Base-by-base conservation (phyloP, 1,140 invertebrate genomes). In the Solen grandis region DNA sequence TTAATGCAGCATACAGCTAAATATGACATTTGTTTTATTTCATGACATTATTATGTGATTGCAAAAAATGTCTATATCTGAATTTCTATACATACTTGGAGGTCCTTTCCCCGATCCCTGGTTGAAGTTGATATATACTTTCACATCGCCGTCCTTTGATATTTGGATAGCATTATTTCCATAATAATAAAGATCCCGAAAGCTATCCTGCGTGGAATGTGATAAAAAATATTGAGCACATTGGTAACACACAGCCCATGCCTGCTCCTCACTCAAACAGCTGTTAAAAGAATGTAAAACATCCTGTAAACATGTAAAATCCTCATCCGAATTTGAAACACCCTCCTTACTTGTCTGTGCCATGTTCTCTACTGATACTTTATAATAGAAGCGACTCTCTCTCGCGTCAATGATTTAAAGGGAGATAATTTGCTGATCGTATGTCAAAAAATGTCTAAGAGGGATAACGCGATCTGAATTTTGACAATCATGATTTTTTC, bases 221-320 rank as follows among this genome's bases (percentile, higher is more conserved):
- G 77, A 31, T 59, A 73, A 55, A 84, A 91, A 93, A 91, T 81
- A 98, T 94, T 95, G 94, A 25, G 95, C 95, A 84, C 95, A 95
- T 92, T 98, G 96, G 93, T 97, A 96, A 91, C 96, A 97, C 66
- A 99, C 92, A 0, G 97, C 97, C 98, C 98, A 99, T 33, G 97
- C 97, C 90, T 98, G 97, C 93, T 99, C 97, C 90, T 98, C 97
- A 85, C 95, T 96, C 36, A 99, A 95, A 3, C 97, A 95, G 1
- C 96, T 95, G 92, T 97, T 96, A 87, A 99, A 98, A 1, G 96
- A 95, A 84, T 95, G 93, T 59, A 99, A 92, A 85, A 98, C 96
- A 90, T 96, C 94, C 87, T 95, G 93, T 75, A 99, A 93, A 84
- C 94, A 95, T 35, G 98, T 60, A 46, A 85, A 77, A 41, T 87